Percentiles rank a stretch among this genome's conserved stretches.
Conservation (phyloP, 2,888 invertebrate species). For the Laspeyria flexula region DNA sequence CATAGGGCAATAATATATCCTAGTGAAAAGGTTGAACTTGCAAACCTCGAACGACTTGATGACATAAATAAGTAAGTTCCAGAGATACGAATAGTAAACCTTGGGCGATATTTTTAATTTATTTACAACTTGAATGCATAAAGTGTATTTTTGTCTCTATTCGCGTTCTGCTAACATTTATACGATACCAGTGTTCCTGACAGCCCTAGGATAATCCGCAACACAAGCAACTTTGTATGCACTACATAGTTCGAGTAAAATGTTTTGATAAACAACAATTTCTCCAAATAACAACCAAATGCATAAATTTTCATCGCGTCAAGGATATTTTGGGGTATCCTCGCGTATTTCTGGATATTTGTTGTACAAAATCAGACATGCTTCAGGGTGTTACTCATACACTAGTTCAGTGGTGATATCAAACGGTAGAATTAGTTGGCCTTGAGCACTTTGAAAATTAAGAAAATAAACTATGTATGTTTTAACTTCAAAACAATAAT, state of each 20-base stretch:
- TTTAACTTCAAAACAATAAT: too few relatives aligned
- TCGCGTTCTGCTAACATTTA: too few relatives aligned
- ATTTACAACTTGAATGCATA: too few relatives aligned
- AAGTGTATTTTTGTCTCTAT: too few relatives aligned
- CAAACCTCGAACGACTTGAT: too few relatives aligned
- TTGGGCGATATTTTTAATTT: too few relatives aligned
- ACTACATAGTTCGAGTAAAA: slow-evolving; percentile 2
- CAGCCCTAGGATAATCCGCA: not conserved
- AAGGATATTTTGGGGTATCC: slow-evolving; percentile 5
- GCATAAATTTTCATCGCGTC: not conserved
- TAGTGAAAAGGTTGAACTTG: too few relatives aligned
- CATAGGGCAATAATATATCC: too few relatives aligned
- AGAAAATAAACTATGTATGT: too few relatives aligned
- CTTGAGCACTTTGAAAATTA: not conserved
- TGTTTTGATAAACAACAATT: slow-evolving; percentile 21
- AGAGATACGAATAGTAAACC: too few relatives aligned
- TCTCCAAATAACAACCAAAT: slow-evolving; percentile 2
- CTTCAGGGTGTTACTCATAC: slow-evolving; percentile 5
- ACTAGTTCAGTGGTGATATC: not conserved
- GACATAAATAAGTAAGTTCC: too few relatives aligned
- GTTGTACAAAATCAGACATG: slow-evolving; percentile 1
- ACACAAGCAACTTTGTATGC: not conserved
- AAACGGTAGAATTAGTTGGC: not conserved
- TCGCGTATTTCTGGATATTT: slow-evolving; percentile 2
- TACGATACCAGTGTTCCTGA: too few relatives aligned